phyloP scores from a whole-genome alignment of 2,888 invertebrate genomes.

The Parthenolecanium corni region DNA sequence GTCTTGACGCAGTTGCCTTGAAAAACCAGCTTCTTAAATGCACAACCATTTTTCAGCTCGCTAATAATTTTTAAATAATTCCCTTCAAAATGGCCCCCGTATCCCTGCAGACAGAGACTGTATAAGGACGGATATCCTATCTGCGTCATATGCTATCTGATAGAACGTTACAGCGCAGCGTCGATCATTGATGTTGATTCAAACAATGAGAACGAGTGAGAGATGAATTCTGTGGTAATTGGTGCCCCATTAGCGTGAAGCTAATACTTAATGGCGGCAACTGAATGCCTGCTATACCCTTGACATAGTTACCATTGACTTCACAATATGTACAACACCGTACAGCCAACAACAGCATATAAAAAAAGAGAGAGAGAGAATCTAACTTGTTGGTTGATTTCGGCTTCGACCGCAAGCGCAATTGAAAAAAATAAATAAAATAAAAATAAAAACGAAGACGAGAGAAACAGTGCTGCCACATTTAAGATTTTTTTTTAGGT shows the following conservation, averaged over 20 bases:
- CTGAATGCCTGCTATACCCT: constrained; percentile 27
- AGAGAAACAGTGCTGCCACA: constrained; percentile 7
- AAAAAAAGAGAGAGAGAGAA: not conserved
- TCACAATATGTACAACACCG: constrained; percentile 23
- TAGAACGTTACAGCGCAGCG: constrained; percentile 17
- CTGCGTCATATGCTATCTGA: constrained; percentile 24
- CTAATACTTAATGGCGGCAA: constrained; percentile 26
- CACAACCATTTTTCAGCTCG: not conserved
- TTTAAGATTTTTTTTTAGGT: constrained; percentile 8
- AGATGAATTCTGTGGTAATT: constrained; percentile 28
- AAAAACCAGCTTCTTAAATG: not conserved
- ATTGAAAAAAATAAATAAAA: not conserved
- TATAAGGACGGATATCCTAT: constrained; percentile 27
- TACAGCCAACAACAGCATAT: constrained; percentile 17
- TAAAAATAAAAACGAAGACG: not conserved
- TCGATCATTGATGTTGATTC: constrained; percentile 26
- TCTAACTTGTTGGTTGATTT: constrained; percentile 25
- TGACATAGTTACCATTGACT: constrained; percentile 28
- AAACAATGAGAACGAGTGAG: constrained; percentile 27
- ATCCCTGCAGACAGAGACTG: not conserved
- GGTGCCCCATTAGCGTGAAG: constrained; percentile 28
- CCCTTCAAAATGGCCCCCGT: no score
- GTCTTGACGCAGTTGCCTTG: no score
- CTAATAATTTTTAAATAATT: not conserved
- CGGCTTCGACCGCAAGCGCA: constrained; percentile 6